Evolutionary conservation across 2,888 invertebrate genomes (phyloP), one percentile per base, ranked within the genome.

Genomic region (Tetragonisca angustula): DNA sequence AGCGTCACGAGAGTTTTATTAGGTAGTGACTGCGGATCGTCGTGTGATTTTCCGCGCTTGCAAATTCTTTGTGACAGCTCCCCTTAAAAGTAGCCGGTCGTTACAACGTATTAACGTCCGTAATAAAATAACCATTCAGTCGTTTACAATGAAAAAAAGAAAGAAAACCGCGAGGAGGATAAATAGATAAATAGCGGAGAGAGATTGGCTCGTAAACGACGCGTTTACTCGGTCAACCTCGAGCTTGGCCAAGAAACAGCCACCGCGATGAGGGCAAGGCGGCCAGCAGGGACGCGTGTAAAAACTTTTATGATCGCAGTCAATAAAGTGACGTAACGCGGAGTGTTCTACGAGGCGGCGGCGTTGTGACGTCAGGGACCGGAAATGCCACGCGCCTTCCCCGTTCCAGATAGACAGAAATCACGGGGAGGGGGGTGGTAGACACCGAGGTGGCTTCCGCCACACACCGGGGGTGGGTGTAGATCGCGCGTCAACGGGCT

Each of bases 241-340:
- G 67, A n/a, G 32, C 19, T 3, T n/a, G 24, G 36, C 9, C 21
- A 27, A 43, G 36, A n/a, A 49, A 56, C 17, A 19, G 69, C 36
- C 70, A 77, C 81, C 80, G 86, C 59, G n/a, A 81, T 61, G 59
- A 24, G 27, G 54, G 64, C n/a, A 68, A 49, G 61, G 43, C 27
- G 19, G 32, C 19, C 49, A 15, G 59, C 21, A 27, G 70, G 68
- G 67, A 59, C 32, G 86, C 81, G 90, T 93, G 93, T 94, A 94
- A 94, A 94, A 94, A 92, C 91, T 94, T 94, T 94, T 94, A 94
- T 91, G 94, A 94, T 94, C 91, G 89, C 91, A 92, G 93, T 91
- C 93, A 93, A 94, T 94, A 94, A 94, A 94, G 89, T 94, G 94
- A 94, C 94, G 94, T 93, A 94, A 94, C 91, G 2, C 88, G 87